phyloP scores from a whole-genome alignment of 2,113 vertebrate genomes.

The Amphiprion ocellaris region DNA sequence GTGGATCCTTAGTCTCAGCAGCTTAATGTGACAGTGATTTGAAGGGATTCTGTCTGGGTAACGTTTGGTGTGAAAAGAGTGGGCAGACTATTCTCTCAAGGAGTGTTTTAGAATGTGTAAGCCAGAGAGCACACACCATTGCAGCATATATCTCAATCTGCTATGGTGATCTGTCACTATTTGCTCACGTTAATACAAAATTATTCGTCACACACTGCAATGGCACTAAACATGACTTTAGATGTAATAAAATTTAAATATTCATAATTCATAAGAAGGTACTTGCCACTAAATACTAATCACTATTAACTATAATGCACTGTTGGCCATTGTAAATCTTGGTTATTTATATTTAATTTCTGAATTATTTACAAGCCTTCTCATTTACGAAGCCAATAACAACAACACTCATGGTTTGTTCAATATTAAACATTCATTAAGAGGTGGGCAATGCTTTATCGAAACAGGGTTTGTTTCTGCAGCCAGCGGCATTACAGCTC shows the following conservation, averaged over 20 bases:
- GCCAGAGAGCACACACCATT: neutral
- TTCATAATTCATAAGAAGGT: neutral
- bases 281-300: neutral
- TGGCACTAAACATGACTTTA: neutral
- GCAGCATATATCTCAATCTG: slow-evolving; percentile 14
- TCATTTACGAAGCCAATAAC: slow-evolving; percentile 37
- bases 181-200: slow-evolving; percentile 23
- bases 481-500: slow-evolving; percentile 24
- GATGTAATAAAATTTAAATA: neutral
- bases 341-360: slow-evolving; percentile 56
- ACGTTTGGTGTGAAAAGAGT: slow-evolving; percentile 46
- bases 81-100: slow-evolving; percentile 26
- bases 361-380: slow-evolving; percentile 30
- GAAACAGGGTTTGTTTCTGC: slow-evolving; percentile 41
- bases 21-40: slow-evolving; percentile 28
- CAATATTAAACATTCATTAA: slow-evolving; percentile 65
- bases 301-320: neutral
- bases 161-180: slow-evolving; percentile 28
- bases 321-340: slow-evolving; percentile 27
- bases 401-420: slow-evolving; percentile 26
- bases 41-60: slow-evolving; percentile 23
- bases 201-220: neutral
- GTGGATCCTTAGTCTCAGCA: slow-evolving; percentile 10
- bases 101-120: slow-evolving; percentile 10
- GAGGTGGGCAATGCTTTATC: slow-evolving; percentile 19